Base-by-base conservation (phyloP, 2,113 vertebrate genomes). In the Trematocara variabile region DNA sequence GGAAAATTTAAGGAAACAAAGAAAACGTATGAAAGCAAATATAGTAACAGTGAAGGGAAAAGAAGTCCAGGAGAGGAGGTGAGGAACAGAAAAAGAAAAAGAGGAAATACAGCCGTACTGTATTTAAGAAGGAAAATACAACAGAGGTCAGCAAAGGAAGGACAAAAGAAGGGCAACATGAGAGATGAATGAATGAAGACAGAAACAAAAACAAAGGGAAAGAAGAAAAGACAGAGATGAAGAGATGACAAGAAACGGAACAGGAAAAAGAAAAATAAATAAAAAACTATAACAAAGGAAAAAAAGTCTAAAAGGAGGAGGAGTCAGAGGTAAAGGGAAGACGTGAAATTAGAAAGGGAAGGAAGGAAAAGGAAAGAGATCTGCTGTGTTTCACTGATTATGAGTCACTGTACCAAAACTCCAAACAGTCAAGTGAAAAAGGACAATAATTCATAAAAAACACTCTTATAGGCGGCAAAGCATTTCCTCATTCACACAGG, bases 301-400 rank as follows among this genome's bases (percentile, higher is more conserved):
- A 48, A 9, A 16, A 73, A 46, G 68, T 73, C 68, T 30, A 46
- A 18, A 73, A 48, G 22, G 22, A 18, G 68, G 68, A 0, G 14
- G 5, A 7, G 39, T 46, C 20, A 52, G 8, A 39, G 18, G 52
- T 16, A 46, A 80, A 30, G 16, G 6, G 9, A 58, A 18, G 37
- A 56, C 2, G 0, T 12, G 8, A 79, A 56, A n/a, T 28, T 46
- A 2, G 16, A 75, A 8, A 30, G 0, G 5, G 7, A 50, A 30
- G 12, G 8, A 44, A 44, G 37, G 20, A 44, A 84, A 44, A 46
- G 39, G 13, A 44, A 84, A 84, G 82, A 85, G 37, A 70, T 88
- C 33, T 52, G 77, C 37, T 60, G 25, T 10, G 25, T 88, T 83
- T 89, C 88, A 92, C 85, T 85, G 87, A 50, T 48, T 44, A 65